Evolutionary conservation across 1,140 invertebrate species (phyloP).

Genomic region (Pseudomyrmex gracilis): DNA sequence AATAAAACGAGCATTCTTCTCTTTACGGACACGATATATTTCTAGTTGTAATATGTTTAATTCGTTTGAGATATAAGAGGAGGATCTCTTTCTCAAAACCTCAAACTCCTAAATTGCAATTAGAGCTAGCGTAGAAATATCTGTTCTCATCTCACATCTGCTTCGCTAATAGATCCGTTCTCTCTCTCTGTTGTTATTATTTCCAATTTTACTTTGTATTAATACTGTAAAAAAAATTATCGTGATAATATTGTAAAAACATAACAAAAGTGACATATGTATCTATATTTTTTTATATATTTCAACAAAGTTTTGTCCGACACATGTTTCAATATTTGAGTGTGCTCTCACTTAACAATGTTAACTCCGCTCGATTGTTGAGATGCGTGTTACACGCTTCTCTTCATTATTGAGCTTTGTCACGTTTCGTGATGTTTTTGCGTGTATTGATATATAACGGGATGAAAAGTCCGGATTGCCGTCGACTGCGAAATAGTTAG

Average conservation of each 20-base stretch:
- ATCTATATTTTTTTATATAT: not conserved
- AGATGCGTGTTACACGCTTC: not conserved
- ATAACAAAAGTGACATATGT: not conserved
- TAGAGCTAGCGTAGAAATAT: constrained; percentile 16
- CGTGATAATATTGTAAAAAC: not conserved
- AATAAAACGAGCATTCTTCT: not conserved
- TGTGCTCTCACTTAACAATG: not conserved
- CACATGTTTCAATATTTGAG: constrained; percentile 2
- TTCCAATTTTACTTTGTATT: not conserved
- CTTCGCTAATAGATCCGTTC: not conserved
- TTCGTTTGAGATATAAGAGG: not conserved
- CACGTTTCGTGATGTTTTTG: not conserved
- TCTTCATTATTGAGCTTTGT: not conserved
- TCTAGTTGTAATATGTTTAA: not conserved
- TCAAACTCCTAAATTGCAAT: constrained; percentile 19
- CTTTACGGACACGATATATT: not conserved
- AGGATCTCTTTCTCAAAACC: not conserved
- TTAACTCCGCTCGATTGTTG: not conserved
- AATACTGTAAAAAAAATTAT: not conserved
- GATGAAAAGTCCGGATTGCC: not conserved
- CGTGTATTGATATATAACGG: constrained; percentile 5
- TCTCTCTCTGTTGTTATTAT: not conserved
- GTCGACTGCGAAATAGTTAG: not conserved
- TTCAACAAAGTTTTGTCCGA: not conserved
- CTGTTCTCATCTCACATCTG: constrained; percentile 23